Evolutionary conservation across 2,888 invertebrate genomes (phyloP).

Genomic region (Pyrochroa serraticornis): DNA sequence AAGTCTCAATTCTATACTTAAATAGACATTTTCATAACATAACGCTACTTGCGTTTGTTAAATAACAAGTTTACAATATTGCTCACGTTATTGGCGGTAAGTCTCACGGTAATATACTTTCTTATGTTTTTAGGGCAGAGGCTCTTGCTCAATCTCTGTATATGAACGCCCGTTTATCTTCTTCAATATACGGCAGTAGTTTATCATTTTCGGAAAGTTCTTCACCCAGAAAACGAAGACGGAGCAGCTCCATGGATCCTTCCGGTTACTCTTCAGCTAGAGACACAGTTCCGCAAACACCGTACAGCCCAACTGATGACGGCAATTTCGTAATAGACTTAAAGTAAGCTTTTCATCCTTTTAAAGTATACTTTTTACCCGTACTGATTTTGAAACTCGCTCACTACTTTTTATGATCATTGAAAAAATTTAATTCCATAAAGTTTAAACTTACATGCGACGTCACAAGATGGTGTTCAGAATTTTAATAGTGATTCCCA

Average conservation of each 20-base stretch:
- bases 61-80: too few relatives aligned
- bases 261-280: constrained; percentile 53
- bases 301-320: constrained; percentile 54
- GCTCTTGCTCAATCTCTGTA: constrained; percentile 65
- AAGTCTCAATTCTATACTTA: too few relatives aligned
- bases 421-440: too few relatives aligned
- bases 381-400: background rate
- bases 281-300: constrained; percentile 55
- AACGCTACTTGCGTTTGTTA: too few relatives aligned
- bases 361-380: constrained; percentile 15
- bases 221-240: constrained; percentile 60
- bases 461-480: too few relatives aligned
- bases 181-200: constrained; percentile 54
- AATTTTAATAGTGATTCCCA: constrained; percentile 30
- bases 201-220: constrained; percentile 53
- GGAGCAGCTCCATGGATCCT: constrained; percentile 49
- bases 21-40: too few relatives aligned
- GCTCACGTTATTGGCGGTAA: too few relatives aligned
- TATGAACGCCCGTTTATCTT: constrained; percentile 63
- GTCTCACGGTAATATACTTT: background rate
- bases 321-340: constrained; percentile 50
- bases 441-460: too few relatives aligned
- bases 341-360: constrained; percentile 51
- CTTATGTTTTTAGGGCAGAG: constrained; percentile 57
- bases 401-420: too few relatives aligned